Conservation (phyloP, 2,113 vertebrate genomes). For the Noturus placidus region DNA sequence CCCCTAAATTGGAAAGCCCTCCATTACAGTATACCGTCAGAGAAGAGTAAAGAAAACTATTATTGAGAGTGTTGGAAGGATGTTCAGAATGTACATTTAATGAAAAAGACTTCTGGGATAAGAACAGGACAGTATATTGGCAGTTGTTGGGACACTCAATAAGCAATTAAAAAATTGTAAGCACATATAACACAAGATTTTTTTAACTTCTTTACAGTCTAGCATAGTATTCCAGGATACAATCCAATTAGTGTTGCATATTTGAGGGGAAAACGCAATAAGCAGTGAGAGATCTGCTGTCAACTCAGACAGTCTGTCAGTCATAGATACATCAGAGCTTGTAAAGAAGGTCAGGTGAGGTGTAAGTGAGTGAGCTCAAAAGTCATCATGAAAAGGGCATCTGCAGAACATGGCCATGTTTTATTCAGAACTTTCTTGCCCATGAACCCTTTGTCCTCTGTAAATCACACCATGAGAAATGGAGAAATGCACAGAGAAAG, state of each 20-base stretch:
- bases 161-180: neutral
- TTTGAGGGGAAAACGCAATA: neutral
- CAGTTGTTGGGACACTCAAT: neutral
- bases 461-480: conserved; percentile 2
- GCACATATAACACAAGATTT: neutral
- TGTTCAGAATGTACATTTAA: neutral
- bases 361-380: conserved; percentile 15
- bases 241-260: neutral
- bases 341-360: conserved; percentile 8
- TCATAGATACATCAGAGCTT: conserved; percentile 13
- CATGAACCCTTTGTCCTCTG: neutral
- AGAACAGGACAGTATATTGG: neutral
- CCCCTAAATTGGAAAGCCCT: neutral
- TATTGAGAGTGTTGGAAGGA: neutral
- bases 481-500: conserved; percentile 10
- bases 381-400: conserved; percentile 13
- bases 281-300: neutral
- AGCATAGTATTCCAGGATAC: neutral
- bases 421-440: conserved; percentile 12
- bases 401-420: conserved; percentile 5
- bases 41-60: neutral
- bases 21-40: neutral
- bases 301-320: neutral
- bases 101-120: neutral
- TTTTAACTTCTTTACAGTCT: neutral